phyloP scores from a whole-genome alignment of 2,113 vertebrate species.

The Gavialis gangeticus region DNA sequence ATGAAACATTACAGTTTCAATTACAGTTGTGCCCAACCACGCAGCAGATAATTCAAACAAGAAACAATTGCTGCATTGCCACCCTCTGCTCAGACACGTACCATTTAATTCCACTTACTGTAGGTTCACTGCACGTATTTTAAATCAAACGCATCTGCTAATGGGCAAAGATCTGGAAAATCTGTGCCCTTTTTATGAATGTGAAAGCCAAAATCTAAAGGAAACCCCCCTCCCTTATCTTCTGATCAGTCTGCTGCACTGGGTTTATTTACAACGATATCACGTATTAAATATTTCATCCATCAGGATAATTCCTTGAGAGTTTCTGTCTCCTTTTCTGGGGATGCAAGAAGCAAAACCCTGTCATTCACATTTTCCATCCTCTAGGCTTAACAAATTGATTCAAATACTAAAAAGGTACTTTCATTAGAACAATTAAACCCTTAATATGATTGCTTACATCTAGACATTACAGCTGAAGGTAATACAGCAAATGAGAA shows the following conservation, averaged over 20 bases:
- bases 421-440: constrained; percentile 65
- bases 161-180: constrained; percentile 75
- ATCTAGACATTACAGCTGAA: constrained; percentile 6
- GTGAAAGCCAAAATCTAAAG: constrained; percentile 53
- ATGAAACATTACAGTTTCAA: constrained; percentile 74
- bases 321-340: not conserved
- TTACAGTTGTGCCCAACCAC: constrained; percentile 73
- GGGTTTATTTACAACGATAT: constrained; percentile 11
- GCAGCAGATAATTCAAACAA: constrained; percentile 76
- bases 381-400: constrained; percentile 33
- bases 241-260: constrained; percentile 53
- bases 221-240: constrained; percentile 48
- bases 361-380: not conserved
- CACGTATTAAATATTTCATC: constrained; percentile 19
- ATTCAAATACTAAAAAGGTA: not conserved
- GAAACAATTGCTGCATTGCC: constrained; percentile 75
- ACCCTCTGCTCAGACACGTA: constrained; percentile 74
- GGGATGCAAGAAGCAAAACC: accelerated
- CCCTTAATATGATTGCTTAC: not conserved
- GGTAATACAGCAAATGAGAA: not conserved
- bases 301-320: not conserved
- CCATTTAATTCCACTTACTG: constrained; percentile 77
- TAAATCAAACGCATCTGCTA: constrained; percentile 73
- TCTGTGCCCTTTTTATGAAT: constrained; percentile 69
- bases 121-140: constrained; percentile 75